phyloP scores from a whole-genome alignment of 2,113 vertebrate species.

The Myrmecophaga tridactyla region DNA sequence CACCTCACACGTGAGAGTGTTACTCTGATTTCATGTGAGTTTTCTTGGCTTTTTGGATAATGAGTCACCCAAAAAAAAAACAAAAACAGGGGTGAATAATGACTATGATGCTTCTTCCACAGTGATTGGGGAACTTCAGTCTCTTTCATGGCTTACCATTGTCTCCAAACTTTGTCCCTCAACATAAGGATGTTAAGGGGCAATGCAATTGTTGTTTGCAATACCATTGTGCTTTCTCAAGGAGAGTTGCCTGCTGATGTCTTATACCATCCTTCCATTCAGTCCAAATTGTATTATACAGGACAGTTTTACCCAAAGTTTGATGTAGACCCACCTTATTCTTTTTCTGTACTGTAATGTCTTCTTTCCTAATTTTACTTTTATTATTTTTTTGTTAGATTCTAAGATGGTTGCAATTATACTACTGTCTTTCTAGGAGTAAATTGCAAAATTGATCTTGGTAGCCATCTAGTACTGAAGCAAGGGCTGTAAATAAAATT shows the following conservation, averaged over 20 bases:
- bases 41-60: neutral
- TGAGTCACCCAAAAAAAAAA: neutral
- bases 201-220: neutral
- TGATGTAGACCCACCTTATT: neutral
- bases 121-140: neutral
- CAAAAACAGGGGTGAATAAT: neutral
- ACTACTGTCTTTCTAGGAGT: constrained; percentile 28
- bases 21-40: neutral
- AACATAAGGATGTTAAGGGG: neutral
- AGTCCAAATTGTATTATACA: neutral
- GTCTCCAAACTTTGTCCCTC: neutral
- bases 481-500: constrained; percentile 32
- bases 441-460: constrained; percentile 53
- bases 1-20: neutral
- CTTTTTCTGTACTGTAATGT: neutral
- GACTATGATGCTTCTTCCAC: neutral
- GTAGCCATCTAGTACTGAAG: constrained; percentile 24
- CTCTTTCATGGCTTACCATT: neutral
- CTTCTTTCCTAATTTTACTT: neutral
- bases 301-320: neutral
- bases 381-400: constrained; percentile 23
- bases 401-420: neutral
- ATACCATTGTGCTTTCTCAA: neutral
- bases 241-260: too few species aligned
- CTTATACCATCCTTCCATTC: neutral